These are phyloP conservation scores for Zaprionus ghesquierei DNA, from an alignment of 1,140 invertebrate genomes.

Conservation along the genomic window DNA sequence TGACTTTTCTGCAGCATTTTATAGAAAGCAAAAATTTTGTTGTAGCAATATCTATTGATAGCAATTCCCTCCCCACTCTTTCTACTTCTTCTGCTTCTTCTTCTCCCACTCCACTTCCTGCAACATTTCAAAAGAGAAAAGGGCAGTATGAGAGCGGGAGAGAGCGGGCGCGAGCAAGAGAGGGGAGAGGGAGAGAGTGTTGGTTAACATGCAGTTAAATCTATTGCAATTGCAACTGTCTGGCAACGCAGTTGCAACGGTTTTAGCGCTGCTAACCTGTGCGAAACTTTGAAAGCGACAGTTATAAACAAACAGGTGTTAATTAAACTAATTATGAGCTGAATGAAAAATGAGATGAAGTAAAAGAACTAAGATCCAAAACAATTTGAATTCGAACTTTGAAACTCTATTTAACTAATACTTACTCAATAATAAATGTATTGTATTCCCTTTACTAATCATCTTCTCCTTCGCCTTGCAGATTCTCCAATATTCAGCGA, in stretches of 20 bases:
- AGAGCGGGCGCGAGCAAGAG: not conserved
- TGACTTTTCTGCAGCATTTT: constrained; percentile 19
- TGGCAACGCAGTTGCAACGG: not conserved
- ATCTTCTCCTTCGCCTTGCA: constrained; percentile 25
- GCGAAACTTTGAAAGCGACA: not conserved
- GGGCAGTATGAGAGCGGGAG: not conserved
- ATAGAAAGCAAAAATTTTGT: constrained; percentile 14
- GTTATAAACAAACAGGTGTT: too few relatives aligned
- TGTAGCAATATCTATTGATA: constrained; percentile 12
- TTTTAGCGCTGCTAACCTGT: not conserved
- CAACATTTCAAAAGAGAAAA: not conserved
- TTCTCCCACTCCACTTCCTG: not conserved
- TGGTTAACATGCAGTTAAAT: not conserved
- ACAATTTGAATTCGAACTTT: not conserved
- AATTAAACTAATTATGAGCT: too few relatives aligned
- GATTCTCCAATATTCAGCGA: constrained; percentile 81
- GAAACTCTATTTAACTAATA: too few relatives aligned
- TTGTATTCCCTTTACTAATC: not conserved
- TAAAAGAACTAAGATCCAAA: not conserved
- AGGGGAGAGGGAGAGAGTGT: not conserved
- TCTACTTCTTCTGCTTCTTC: not conserved
- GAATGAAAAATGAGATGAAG: not conserved
- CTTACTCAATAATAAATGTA: not conserved
- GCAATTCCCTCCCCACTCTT: not conserved
- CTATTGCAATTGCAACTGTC: not conserved